A percentile compares a stretch with the other conserved stretches of the same genome.
These are phyloP conservation scores for Erinaceus europaeus DNA, from an alignment of 2,113 vertebrate genomes.

Conservation along the genomic window DNA sequence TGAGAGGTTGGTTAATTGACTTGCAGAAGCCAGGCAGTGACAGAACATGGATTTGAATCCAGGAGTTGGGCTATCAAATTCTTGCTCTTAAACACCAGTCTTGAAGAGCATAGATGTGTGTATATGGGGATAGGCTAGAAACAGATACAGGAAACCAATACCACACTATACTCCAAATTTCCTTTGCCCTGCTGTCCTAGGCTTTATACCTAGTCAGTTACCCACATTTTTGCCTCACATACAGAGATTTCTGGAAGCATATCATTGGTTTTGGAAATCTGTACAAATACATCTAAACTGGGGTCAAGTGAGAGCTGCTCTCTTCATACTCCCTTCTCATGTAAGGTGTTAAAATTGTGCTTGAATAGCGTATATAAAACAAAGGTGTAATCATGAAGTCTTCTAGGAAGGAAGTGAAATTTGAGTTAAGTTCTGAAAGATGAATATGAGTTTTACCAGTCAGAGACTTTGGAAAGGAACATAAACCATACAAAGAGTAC, in stretches of 20 bases:
- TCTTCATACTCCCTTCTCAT: neutral
- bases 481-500: neutral
- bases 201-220: neutral
- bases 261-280: neutral
- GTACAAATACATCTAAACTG: neutral
- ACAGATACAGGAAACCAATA: neutral
- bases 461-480: neutral
- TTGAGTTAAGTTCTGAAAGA: slow-evolving; percentile 7
- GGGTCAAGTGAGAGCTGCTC: neutral
- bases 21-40: neutral
- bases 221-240: neutral
- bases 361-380: neutral
- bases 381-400: neutral
- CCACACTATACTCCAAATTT: neutral
- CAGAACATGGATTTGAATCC: neutral
- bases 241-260: neutral
- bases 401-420: neutral
- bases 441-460: neutral
- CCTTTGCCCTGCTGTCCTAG: neutral
- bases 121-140: neutral
- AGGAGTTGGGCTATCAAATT: neutral
- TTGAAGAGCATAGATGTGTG: neutral
- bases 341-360: neutral
- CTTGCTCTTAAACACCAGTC: neutral
- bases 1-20: neutral